Conservation (phyloP, 2,797 vertebrate genomes). For the Myotis vivesi region DNA sequence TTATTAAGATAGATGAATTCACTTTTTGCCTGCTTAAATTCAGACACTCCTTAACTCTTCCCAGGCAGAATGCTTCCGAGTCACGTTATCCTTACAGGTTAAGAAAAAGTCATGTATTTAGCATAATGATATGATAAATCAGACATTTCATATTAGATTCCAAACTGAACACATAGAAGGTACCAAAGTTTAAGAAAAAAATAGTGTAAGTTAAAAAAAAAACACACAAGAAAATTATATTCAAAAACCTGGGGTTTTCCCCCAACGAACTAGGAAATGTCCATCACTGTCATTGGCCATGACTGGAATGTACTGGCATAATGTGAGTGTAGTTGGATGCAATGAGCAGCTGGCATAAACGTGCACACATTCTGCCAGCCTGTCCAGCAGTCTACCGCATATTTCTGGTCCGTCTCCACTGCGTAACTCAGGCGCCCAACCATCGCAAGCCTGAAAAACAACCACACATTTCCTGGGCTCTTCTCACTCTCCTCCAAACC, state of each 20-base stretch:
- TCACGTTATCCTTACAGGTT: background rate
- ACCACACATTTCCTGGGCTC: background rate
- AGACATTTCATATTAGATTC: background rate
- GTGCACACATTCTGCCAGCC: background rate
- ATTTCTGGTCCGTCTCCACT: background rate
- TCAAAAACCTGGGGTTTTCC: background rate
- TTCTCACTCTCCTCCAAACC: background rate
- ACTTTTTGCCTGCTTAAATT: background rate
- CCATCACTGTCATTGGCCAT: too few species aligned
- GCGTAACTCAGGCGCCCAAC: background rate
- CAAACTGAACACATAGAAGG: background rate
- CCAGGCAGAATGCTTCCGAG: background rate
- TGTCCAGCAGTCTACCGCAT: background rate
- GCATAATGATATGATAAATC: background rate
- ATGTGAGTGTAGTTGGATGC: background rate
- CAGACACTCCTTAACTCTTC: background rate
- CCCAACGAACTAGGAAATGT: background rate
- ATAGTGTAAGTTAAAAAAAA: background rate
- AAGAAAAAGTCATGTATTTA: conserved; percentile 2
- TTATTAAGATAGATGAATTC: background rate
- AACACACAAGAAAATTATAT: background rate
- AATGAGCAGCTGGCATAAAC: background rate
- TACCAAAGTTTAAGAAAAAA: background rate
- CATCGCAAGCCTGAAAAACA: background rate
- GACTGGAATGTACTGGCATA: background rate